Evolutionary conservation across 2,113 vertebrate species (phyloP).

Genomic region (Pangasianodon hypophthalmus): DNA sequence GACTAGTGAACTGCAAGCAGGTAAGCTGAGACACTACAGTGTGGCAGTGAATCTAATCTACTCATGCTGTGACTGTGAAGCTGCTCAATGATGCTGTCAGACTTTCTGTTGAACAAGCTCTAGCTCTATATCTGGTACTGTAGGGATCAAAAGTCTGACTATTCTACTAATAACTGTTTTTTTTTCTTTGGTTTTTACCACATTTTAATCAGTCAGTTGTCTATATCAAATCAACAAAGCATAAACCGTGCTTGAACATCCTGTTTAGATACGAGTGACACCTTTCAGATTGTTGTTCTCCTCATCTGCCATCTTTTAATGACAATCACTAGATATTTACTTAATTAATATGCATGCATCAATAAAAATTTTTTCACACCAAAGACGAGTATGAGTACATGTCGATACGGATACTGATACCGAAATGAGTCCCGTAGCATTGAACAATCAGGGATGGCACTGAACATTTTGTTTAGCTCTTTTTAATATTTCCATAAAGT

Average conservation of each 20-base stretch:
- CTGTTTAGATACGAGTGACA: background rate
- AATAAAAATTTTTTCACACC: background rate
- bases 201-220: background rate
- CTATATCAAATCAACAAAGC: background rate
- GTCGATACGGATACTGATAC: background rate
- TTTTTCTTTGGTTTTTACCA: background rate
- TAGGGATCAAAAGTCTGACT: background rate
- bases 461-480: background rate
- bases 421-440: background rate
- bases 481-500: background rate
- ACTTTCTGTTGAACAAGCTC: background rate
- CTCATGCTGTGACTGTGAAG: constrained; percentile 30
- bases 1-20: background rate
- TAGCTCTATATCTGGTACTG: background rate
- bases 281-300: background rate
- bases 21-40: constrained; percentile 15
- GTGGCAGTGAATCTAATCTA: constrained; percentile 23
- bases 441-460: too few species aligned
- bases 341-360: too few species aligned
- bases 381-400: background rate
- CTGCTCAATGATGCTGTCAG: background rate
- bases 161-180: background rate
- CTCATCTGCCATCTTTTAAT: background rate
- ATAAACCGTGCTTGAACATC: background rate
- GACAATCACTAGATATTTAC: too few species aligned